Base-by-base conservation (phyloP, 1,140 invertebrate species). In the Ericerus pela region DNA sequence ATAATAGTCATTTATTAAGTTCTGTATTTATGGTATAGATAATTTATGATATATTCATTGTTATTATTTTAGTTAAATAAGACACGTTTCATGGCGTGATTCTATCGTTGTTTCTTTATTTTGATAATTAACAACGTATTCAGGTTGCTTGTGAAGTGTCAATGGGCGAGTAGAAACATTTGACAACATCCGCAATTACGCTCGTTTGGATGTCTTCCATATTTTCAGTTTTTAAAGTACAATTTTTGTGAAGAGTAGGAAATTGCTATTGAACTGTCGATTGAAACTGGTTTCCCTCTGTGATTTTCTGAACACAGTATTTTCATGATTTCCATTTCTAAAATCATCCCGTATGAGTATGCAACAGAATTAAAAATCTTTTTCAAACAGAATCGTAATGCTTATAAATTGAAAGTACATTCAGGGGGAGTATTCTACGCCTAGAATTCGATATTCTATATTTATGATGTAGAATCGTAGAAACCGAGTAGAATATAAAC, bases 21-120 rank as follows among this genome's bases (percentile, higher is more conserved):
- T 22, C 6, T 47, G 20, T 22, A 47, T 24, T 10, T 14, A 5
- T 47, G 41, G 26, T 22, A 47, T 24, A 47, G 14, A 47, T 47
- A 47, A 47, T 47, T 47, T 47, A 24, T 22, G 20, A 47, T 47
- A 22, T 24, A 47, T n/a, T n/a, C n/a, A n/a, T n/a, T n/a, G n/a
- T n/a, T n/a, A n/a, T n/a, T n/a, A n/a, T n/a, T n/a, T n/a, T n/a
- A n/a, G n/a, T n/a, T n/a, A n/a, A n/a, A n/a, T n/a, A n/a, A n/a
- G n/a, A n/a, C n/a, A n/a, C n/a, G n/a, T n/a, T n/a, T n/a, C n/a
- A n/a, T n/a, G n/a, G n/a, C n/a, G n/a, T n/a, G n/a, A 33, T 33
- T 8, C 31, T n/a, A 33, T 33, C n/a, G 31, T 10, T 10, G 31
- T 33, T 10, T 10, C 8, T 33, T 10, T 10, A n/a, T 33, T 10